These are phyloP conservation scores for Gymnoscopelus braueri DNA, from an alignment of 2,797 vertebrate species.

Conservation along the genomic window DNA sequence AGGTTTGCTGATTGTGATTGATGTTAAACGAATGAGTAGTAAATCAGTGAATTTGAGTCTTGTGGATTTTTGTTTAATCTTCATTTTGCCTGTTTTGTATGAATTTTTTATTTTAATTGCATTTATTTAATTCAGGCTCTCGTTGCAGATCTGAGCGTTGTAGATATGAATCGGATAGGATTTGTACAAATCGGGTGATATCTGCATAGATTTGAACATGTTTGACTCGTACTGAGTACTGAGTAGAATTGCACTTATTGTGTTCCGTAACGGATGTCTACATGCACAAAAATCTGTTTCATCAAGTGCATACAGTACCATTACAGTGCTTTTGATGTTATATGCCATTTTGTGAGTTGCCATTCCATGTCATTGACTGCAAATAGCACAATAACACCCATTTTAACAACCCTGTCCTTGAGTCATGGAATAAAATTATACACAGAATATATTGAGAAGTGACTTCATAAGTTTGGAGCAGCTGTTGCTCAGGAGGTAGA, in stretches of 20 bases:
- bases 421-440: conserved; percentile 32
- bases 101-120: background rate
- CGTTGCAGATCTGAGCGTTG: background rate
- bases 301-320: too few species aligned
- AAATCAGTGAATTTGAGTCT: background rate
- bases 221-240: too few species aligned
- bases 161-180: background rate
- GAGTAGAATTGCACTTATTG: too few species aligned
- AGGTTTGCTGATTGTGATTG: background rate
- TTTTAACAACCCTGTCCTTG: background rate
- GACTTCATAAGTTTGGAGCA: too few species aligned
- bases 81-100: background rate
- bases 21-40: background rate
- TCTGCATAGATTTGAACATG: background rate
- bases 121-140: background rate
- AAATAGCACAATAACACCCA: background rate
- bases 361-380: background rate
- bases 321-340: too few species aligned
- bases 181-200: background rate
- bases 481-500: too few species aligned
- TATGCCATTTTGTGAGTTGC: background rate
- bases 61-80: background rate
- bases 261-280: too few species aligned
- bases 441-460: background rate
- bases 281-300: too few species aligned